Conservation (phyloP, 2,888 invertebrate genomes). For the Nomada fucata region DNA sequence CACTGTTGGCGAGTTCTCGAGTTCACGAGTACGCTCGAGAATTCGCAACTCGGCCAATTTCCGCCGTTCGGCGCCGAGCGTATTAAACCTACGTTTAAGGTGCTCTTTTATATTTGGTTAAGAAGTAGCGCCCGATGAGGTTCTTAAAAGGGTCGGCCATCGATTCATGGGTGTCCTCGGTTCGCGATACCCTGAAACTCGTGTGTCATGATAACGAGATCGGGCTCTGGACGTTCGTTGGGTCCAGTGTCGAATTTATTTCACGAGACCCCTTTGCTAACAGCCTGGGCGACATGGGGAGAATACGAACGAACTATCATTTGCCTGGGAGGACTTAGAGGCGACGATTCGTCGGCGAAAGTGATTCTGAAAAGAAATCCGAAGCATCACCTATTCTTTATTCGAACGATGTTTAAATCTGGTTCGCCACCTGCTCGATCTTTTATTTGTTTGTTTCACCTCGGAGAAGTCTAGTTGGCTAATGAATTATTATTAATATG, state of each 20-base stretch:
- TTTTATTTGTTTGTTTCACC: no score
- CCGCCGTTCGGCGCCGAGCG: neutral
- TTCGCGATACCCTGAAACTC: neutral
- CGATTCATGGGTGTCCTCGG: neutral
- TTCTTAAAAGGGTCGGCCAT: slow-evolving; percentile 8
- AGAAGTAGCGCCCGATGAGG: slow-evolving; percentile 9
- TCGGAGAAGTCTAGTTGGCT: no score
- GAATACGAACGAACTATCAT: neutral
- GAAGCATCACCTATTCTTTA: neutral
- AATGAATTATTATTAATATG: no score
- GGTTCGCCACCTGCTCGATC: no score
- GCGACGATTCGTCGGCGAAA: neutral
- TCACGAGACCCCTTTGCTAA: neutral
- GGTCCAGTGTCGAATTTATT: slow-evolving; percentile 2
- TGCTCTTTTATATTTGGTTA: slow-evolving; percentile 4
- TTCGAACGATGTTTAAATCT: no score
- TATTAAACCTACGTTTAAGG: neutral
- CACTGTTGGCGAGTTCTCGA: neutral
- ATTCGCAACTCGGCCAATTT: slow-evolving; percentile 13
- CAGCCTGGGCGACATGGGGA: no score
- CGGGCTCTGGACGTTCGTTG: neutral
- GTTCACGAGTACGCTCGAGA: neutral
- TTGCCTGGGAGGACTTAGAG: slow-evolving; percentile 3
- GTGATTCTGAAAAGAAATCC: neutral
- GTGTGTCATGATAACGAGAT: slow-evolving; percentile 14